Evolutionary conservation across 1,140 invertebrate species (phyloP).

Genomic region (Neodiprion pinetum): DNA sequence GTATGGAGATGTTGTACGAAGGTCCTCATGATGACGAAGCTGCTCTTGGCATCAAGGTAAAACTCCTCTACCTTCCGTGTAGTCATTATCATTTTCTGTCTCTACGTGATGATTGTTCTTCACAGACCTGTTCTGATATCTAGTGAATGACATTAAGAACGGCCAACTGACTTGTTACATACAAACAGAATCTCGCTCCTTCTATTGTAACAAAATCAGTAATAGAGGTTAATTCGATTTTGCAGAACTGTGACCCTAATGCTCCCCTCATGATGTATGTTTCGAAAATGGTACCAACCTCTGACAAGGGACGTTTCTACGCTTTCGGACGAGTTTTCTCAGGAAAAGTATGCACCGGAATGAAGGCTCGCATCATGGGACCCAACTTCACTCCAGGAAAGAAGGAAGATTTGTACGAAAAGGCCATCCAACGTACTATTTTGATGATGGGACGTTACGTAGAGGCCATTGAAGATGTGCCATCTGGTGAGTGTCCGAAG

Average conservation of each 20-base stretch:
- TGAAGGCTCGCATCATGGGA: constrained; percentile 98
- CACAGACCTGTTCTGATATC: constrained; percentile 61
- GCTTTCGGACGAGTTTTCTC: constrained; percentile 99
- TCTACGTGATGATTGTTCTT: constrained; percentile 53
- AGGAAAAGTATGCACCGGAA: constrained; percentile 93
- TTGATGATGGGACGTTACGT: constrained; percentile 99
- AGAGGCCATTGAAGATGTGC: constrained; percentile 99
- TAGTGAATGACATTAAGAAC: constrained; percentile 45
- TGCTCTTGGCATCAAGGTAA: constrained; percentile 84
- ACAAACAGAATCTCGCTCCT: neutral
- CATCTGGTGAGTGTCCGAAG: constrained; percentile 73
- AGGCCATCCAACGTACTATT: constrained; percentile 99
- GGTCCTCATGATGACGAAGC: constrained; percentile 97
- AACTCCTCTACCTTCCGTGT: constrained; percentile 6
- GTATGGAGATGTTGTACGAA: constrained; percentile 99
- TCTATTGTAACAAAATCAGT: neutral
- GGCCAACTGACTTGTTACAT: constrained; percentile 45
- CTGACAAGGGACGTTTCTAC: constrained; percentile 99
- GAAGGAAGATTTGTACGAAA: constrained; percentile 99
- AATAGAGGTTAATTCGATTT: constrained; percentile 38
- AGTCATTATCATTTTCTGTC: constrained; percentile 2
- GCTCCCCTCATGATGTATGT: constrained; percentile 99
- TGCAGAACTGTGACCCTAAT: constrained; percentile 91
- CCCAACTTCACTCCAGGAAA: constrained; percentile 98
- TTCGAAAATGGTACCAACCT: constrained; percentile 99